Base-by-base conservation (phyloP, 2,797 vertebrate species). In the Rhynchonycteris naso region DNA sequence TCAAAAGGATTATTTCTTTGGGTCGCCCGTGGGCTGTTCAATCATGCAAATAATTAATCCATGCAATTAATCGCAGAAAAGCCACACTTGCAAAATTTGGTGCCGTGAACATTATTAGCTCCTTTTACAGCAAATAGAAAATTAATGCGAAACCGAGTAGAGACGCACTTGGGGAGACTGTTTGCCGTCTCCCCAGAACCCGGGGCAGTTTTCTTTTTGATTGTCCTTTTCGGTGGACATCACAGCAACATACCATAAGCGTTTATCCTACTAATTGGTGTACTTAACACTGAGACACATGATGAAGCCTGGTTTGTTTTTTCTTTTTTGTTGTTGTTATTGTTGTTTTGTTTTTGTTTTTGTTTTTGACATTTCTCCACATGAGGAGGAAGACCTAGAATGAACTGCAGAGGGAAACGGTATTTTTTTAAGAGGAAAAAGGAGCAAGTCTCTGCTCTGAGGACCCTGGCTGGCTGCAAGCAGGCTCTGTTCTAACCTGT, bases 41-140 rank as follows among this genome's bases (percentile, higher is more conserved):
- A 95, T 93, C 82, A 75, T 8, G 56, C 65, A 97, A 97, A 97
- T 95, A 98, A 98, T 97, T 97, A 97, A 97, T 81, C 13, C 4
- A 66, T 94, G 74, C 52, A 88, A 95, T 97, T 83, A 95, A 98
- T 97, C 87, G 5, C 59, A 96, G 95, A 97, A 83, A 83, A 95
- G 85, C 79, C 92, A 95, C 91, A 97, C 90, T 96, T 97, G 97
- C 94, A 94, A 93, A 93, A 75, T 98, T 95, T 94, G 93, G 30
- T 95, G 71, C 71, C 97, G 33, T 96, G 97, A 96, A 95, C 96
- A 97, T 96, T 85, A 97, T 96, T 85, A 96, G 88, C 76, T 93
- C 61, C 28, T 97, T 97, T 97, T 90, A 89, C 75, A 91, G 91
- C 88, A 94, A 80, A 69, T 71, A 92, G 65, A 74, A 50, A 83